phyloP scores from a whole-genome alignment of 2,888 invertebrate species.

The Biston stratarius region DNA sequence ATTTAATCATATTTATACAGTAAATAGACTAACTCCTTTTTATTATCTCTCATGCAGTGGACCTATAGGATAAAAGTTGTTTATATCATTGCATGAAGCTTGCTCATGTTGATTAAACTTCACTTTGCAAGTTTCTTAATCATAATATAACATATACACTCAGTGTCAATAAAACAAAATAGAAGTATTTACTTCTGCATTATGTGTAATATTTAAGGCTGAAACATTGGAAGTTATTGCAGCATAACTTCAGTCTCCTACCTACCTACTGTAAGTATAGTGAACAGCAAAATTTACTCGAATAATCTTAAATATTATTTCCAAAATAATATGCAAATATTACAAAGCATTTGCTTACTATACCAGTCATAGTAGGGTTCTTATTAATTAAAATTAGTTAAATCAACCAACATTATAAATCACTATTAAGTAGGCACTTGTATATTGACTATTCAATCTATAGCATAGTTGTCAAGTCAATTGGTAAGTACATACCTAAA shows the following conservation, averaged over 20 bases:
- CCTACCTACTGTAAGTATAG: slow-evolving; percentile 9
- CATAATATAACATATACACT: slow-evolving; percentile 20
- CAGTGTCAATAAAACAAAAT: slow-evolving; percentile 11
- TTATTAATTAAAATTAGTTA: slow-evolving; percentile 13
- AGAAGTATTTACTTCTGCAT: slow-evolving; percentile 8
- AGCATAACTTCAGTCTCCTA: slow-evolving; percentile 17
- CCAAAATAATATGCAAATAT: slow-evolving; percentile 34
- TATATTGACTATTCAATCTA: too few species aligned
- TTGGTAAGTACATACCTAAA: neutral
- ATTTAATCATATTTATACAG: too few species aligned
- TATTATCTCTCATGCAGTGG: too few species aligned
- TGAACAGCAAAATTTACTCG: neutral
- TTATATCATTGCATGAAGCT: too few species aligned
- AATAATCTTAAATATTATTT: too few species aligned
- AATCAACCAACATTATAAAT: slow-evolving; percentile 6
- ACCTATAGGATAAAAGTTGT: too few species aligned
- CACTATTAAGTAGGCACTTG: neutral
- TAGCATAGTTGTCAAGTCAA: too few species aligned
- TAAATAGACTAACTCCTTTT: too few species aligned
- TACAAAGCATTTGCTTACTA: neutral
- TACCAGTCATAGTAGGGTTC: slow-evolving; percentile 1
- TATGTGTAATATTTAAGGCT: slow-evolving; percentile 15
- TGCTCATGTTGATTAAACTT: too few species aligned
- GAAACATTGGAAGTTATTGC: slow-evolving; percentile 10
- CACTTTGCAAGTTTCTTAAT: too few species aligned